A percentile compares a stretch with the other conserved stretches of the same genome.
phyloP scores from a whole-genome alignment of 2,113 vertebrate genomes.

The Semicossyphus pulcher region DNA sequence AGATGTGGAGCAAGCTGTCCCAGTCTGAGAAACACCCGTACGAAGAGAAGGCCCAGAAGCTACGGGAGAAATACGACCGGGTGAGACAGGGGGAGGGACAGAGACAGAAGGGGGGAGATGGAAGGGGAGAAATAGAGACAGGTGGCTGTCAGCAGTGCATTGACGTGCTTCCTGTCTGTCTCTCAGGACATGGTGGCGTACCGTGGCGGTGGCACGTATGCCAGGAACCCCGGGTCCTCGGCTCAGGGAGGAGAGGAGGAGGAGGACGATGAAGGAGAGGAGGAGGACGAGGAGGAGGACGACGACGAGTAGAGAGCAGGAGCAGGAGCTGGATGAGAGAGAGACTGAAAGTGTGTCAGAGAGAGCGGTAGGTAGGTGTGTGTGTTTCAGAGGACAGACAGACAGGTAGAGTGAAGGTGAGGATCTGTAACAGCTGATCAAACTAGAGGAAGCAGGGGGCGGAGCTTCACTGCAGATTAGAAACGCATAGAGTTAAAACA shows the following conservation, averaged over 20 bases:
- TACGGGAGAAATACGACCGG: conserved; percentile 79
- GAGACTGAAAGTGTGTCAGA: conserved; percentile 1
- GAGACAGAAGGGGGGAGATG: not conserved
- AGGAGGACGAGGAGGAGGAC: conserved; percentile 66
- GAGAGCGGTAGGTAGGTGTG: conserved; percentile 31
- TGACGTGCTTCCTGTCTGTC: not conserved
- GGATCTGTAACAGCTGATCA: too few relatives aligned
- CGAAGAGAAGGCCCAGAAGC: conserved; percentile 80
- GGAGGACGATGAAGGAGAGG: conserved; percentile 67
- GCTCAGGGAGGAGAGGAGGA: conserved; percentile 73
- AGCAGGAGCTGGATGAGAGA: conserved; percentile 32
- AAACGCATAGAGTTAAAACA: too few relatives aligned
- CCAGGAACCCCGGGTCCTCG: conserved; percentile 67
- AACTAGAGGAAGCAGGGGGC: too few relatives aligned
- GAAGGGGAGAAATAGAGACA: not conserved
- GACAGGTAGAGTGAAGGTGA: not conserved
- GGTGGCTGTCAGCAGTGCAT: not conserved
- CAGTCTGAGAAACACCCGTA: conserved; percentile 76
- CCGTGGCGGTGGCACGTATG: conserved; percentile 68
- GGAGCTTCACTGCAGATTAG: too few relatives aligned
- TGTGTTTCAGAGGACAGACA: conserved; percentile 53
- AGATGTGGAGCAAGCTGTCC: conserved; percentile 78
- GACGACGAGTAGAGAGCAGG: conserved; percentile 69
- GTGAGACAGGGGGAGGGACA: conserved; percentile 31
- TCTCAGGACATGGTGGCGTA: conserved; percentile 79